Percentiles rank a stretch among this genome's conserved stretches.
Evolutionary conservation across 2,888 invertebrate genomes (phyloP).

Genomic region (Falcaria lacertinaria): DNA sequence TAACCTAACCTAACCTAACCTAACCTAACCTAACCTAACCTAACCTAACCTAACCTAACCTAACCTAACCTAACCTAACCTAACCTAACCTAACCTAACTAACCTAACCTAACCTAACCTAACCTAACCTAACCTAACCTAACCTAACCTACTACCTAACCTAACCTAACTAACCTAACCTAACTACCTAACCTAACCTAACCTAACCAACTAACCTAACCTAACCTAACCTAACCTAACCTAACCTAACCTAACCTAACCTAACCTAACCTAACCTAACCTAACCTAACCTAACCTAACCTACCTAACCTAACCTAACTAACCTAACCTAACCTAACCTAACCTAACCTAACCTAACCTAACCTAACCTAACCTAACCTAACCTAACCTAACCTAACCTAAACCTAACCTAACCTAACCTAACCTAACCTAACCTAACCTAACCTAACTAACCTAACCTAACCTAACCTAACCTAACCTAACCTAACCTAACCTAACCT

Average conservation of each 20-base stretch:
- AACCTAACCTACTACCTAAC: conserved; percentile 14
- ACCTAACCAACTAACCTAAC: no score
- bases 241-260: conserved; percentile 10
- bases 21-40: conserved; percentile 14
- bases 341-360: conserved; percentile 11
- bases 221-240: conserved; percentile 13
- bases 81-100: conserved; percentile 14
- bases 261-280: conserved; percentile 12
- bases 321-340: conserved; percentile 12
- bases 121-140: conserved; percentile 17
- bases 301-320: conserved; percentile 12
- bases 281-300: no score
- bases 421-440: conserved; percentile 10
- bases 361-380: conserved; percentile 13
- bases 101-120: conserved; percentile 16
- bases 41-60: conserved; percentile 14
- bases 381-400: conserved; percentile 1
- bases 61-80: conserved; percentile 14
- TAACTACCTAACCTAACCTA: no score
- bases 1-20: conserved; percentile 14
- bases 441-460: conserved; percentile 9
- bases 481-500: conserved; percentile 7
- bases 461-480: conserved; percentile 11
- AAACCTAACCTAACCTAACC: no score
- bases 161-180: conserved; percentile 13